Conservation (phyloP, 2,888 invertebrate species). For the Ommatoiulus sabulosus region DNA sequence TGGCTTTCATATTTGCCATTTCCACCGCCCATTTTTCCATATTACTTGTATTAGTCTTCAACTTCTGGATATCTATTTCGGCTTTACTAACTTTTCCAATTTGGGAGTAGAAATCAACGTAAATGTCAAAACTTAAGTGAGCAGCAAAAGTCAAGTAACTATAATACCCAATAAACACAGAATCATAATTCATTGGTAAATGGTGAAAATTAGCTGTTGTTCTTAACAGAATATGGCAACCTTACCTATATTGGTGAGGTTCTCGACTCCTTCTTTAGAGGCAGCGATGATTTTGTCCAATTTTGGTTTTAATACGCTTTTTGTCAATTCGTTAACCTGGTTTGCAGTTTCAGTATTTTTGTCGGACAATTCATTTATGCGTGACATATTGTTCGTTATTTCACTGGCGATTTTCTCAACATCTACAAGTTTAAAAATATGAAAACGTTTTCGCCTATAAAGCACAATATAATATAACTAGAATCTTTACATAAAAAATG, state of each 20-base stretch:
- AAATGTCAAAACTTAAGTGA: not conserved
- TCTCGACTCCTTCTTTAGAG: slow-evolving; percentile 50
- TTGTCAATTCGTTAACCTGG: not conserved
- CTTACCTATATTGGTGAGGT: slow-evolving; percentile 54
- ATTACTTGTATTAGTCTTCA: not conserved
- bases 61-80: slow-evolving; percentile 16
- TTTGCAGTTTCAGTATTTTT: not conserved
- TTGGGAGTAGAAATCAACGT: not conserved
- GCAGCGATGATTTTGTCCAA: slow-evolving; percentile 18
- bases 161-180: not conserved
- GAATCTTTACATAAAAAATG: not conserved
- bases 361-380: not conserved
- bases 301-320: slow-evolving; percentile 45
- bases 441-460: not conserved
- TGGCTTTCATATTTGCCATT: not conserved
- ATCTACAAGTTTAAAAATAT: not conserved
- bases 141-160: not conserved
- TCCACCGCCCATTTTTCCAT: not conserved
- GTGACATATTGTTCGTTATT: not conserved
- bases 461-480: not conserved
- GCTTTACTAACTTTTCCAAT: slow-evolving; percentile 47
- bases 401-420: not conserved
- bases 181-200: not conserved
- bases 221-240: not conserved
- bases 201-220: not conserved